Conservation (phyloP, 2,888 invertebrate genomes). For the Acanthosoma haemorrhoidale region DNA sequence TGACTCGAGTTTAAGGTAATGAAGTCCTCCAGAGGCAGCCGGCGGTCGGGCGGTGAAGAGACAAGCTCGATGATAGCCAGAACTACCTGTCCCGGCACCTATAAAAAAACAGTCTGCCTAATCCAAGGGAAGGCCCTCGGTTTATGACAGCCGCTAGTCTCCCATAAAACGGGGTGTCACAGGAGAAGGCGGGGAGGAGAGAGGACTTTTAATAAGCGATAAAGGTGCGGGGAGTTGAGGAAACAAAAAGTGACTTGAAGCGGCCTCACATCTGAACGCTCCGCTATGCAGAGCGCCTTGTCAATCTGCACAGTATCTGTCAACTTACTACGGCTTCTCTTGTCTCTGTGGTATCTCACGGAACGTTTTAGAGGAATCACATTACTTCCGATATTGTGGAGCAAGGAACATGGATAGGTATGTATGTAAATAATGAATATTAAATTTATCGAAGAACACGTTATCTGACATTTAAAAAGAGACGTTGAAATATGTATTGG, state of each 20-base stretch:
- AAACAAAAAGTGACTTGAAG: not conserved
- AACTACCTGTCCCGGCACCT: not conserved
- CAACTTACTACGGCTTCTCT: not conserved
- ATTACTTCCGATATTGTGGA: not conserved
- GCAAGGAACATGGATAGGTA: no score
- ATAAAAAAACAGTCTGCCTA: not conserved
- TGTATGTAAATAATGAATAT: no score
- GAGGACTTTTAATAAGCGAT: constrained; percentile 23
- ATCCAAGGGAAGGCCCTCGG: no score
- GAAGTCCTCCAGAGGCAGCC: not conserved
- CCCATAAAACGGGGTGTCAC: constrained; percentile 19
- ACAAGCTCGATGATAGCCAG: not conserved
- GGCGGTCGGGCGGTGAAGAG: not conserved
- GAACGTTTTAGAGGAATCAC: not conserved
- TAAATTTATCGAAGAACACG: no score
- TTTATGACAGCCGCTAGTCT: constrained; percentile 16
- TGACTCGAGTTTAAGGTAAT: not conserved
- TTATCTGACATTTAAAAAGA: no score
- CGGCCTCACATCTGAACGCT: no score
- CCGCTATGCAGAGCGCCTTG: no score
- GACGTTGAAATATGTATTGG: no score
- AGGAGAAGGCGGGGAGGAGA: not conserved
- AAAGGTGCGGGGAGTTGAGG: not conserved
- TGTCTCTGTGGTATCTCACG: no score
- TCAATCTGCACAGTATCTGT: no score